Conservation (phyloP, 2,797 vertebrate genomes). For the Harpagifer antarcticus region DNA sequence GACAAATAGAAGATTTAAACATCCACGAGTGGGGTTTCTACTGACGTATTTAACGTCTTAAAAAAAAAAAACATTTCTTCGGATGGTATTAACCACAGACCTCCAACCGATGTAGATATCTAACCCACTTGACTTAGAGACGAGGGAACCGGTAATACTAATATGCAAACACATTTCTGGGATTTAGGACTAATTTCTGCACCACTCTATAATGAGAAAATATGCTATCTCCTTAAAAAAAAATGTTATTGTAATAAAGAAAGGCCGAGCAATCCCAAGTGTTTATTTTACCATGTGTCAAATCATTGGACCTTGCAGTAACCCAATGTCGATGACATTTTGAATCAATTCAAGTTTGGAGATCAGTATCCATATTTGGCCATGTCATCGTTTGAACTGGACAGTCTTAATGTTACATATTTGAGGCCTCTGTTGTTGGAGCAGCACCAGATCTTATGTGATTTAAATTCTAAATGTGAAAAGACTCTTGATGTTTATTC, state of each 20-base stretch:
- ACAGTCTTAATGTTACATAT: conserved; percentile 31
- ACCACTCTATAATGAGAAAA: background rate
- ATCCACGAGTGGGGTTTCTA: too few species aligned
- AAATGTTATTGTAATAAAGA: conserved; percentile 21
- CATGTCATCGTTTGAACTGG: conserved; percentile 10
- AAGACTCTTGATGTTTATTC: background rate
- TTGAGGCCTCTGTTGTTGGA: background rate
- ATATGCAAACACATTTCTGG: too few species aligned
- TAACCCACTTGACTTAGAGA: too few species aligned
- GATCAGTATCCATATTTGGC: conserved; percentile 1
- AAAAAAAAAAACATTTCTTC: too few species aligned
- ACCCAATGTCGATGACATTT: conserved; percentile 15
- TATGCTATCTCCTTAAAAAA: background rate
- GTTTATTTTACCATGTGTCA: conserved; percentile 11
- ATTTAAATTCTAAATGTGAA: conserved; percentile 10
- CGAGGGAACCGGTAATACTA: too few species aligned
- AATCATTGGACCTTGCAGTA: conserved; percentile 30
- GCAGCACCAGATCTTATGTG: background rate
- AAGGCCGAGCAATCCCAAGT: conserved; percentile 8
- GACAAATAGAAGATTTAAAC: too few species aligned
- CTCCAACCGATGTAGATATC: too few species aligned
- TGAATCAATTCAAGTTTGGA: conserved; percentile 3
- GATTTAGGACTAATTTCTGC: too few species aligned
- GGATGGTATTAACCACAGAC: too few species aligned
- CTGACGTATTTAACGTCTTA: too few species aligned